A percentile compares a stretch with the other conserved stretches of the same genome.
Conservation (phyloP, 2,113 vertebrate species). For the Chaetorhynchus papuensis region DNA sequence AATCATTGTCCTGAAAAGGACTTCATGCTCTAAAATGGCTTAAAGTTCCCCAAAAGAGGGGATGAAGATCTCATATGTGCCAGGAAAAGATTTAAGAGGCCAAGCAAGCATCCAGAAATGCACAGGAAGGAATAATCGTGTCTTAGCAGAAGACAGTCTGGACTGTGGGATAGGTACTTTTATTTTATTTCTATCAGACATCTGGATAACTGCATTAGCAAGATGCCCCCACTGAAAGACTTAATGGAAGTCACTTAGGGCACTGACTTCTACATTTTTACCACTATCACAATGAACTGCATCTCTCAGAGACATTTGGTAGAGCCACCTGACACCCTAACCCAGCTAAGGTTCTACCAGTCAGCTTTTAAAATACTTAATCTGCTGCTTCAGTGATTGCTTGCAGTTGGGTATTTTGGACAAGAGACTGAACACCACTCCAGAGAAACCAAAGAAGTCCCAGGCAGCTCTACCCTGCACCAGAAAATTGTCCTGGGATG, state of each 20-base stretch:
- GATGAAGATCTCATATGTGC: neutral
- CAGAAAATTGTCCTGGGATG: neutral
- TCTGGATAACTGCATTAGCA: neutral
- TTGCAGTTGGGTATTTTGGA: neutral
- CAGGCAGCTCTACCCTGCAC: neutral
- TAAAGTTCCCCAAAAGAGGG: neutral
- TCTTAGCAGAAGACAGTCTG: neutral
- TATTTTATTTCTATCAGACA: neutral
- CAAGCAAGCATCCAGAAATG: neutral
- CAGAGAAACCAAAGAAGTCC: neutral
- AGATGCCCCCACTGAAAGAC: neutral
- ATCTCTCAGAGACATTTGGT: neutral
- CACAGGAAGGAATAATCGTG: neutral
- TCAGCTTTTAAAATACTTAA: neutral
- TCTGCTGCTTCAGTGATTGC: neutral
- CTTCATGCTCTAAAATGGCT: neutral
- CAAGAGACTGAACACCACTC: neutral
- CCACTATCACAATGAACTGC: neutral
- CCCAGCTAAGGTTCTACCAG: neutral
- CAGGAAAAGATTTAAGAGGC: neutral
- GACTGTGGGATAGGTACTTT: neutral
- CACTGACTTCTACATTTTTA: neutral
- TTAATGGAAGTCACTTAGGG: neutral
- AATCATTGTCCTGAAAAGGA: neutral
- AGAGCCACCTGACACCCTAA: neutral